Evolutionary conservation across 1,140 invertebrate genomes (phyloP), one percentile per base, ranked within the genome.

Genomic region (Philaenus spumarius): DNA sequence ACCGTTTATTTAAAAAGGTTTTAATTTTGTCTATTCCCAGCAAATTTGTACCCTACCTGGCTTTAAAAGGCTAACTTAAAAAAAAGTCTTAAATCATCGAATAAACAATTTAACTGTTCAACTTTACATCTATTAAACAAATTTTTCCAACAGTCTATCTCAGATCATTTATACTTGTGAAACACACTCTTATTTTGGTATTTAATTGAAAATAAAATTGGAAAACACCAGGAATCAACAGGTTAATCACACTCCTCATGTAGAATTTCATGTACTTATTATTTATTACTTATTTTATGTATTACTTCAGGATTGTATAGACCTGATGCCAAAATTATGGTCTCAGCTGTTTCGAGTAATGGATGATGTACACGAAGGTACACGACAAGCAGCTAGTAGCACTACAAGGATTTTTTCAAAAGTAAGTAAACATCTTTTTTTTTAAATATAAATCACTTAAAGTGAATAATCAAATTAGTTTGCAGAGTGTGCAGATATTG

Each of bases 341-440:
- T 77, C 78, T 11, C 85, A 87, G 68, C 73, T 95, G 30, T 92
- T 96, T 67, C 75, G 89, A 30, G 92, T 96, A 0, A 88, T 93
- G 83, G 94, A 96, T 72, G 93, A 96, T 73, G 89, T 95, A 66
- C 94, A 96, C 69, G 91, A 94, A 70, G 85, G 83, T 20, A 95
- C 93, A 0, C 75, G 93, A 56, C 75, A 82, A 61, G 84, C 89
- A 2, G 93, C 93, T 24, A 84, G 82, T 26, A 80, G 81, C 59
- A 88, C 92, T 0, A 81, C 87, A 2, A 83, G 82, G 64, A 77
- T 86, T 45, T 74, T 97, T 1, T 88, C 89, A 64, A 90, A 90
- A 72, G 87, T 92, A 72, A 75, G 67, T 65, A 37, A 34, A 37
- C n/a, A 35, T 22, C 22, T 5, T 45, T 20, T 45, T n/a, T n/a